A percentile compares a stretch with the other conserved stretches of the same genome.
phyloP scores from a whole-genome alignment of 1,140 invertebrate species.

The Nymphalis io region DNA sequence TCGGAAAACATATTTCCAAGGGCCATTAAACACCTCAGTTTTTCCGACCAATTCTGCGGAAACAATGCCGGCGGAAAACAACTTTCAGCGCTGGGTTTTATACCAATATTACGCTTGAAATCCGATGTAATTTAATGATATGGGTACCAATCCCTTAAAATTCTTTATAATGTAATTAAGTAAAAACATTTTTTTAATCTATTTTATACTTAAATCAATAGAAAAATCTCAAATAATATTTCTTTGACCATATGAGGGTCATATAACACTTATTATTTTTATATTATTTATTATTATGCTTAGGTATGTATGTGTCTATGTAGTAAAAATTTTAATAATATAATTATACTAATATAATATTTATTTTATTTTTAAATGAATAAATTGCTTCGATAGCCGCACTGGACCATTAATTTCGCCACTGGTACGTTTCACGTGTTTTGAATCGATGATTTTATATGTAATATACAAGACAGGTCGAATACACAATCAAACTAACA shows the following conservation, averaged over 20 bases:
- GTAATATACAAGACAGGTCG: slow-evolving; percentile 25
- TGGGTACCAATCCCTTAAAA: not conserved
- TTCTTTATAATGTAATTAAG: not conserved
- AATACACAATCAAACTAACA: slow-evolving; percentile 22
- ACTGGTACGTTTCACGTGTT: slow-evolving; percentile 21
- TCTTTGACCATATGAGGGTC: too few relatives aligned
- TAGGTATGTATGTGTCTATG: too few relatives aligned
- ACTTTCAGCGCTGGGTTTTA: slow-evolving; percentile 29
- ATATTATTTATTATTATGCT: too few relatives aligned
- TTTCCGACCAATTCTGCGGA: slow-evolving; percentile 7
- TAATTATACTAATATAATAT: too few relatives aligned
- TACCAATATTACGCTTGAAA: slow-evolving; percentile 24
- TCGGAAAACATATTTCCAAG: not conserved
- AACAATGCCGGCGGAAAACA: slow-evolving; percentile 33
- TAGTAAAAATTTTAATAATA: too few relatives aligned
- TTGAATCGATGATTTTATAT: slow-evolving; percentile 18
- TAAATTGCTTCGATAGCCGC: slow-evolving; percentile 6
- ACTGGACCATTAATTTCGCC: not conserved
- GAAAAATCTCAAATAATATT: too few relatives aligned
- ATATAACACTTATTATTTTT: too few relatives aligned
- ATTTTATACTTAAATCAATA: too few relatives aligned
- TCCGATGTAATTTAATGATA: not conserved
- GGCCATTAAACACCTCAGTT: not conserved
- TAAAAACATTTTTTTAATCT: too few relatives aligned
- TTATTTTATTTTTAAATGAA: not conserved